Evolutionary conservation across 2,113 vertebrate genomes (phyloP).

Genomic region (Cololabis saira): DNA sequence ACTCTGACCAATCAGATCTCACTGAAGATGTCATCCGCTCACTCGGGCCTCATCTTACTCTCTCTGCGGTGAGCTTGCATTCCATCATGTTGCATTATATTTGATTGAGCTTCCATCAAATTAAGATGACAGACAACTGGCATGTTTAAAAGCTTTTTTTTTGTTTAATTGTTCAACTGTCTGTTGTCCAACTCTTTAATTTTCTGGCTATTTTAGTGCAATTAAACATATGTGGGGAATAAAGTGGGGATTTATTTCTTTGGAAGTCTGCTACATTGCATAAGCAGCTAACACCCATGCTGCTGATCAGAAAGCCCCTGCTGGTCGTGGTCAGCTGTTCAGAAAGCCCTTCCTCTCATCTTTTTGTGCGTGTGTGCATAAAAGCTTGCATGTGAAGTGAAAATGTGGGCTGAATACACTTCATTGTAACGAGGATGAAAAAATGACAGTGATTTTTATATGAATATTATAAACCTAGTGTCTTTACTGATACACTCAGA

Average conservation of each 20-base stretch:
- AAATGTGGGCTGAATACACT: slow-evolving; percentile 27
- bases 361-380: slow-evolving; percentile 25
- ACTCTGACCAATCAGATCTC: slow-evolving; percentile 94
- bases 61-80: slow-evolving; percentile 86
- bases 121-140: neutral
- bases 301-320: slow-evolving; percentile 66
- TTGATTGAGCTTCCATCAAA: neutral
- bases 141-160: no score
- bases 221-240: slow-evolving; percentile 69
- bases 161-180: no score
- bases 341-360: slow-evolving; percentile 48
- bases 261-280: slow-evolving; percentile 65
- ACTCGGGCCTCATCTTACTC: slow-evolving; percentile 87
- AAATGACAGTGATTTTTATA: neutral
- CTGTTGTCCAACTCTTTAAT: neutral
- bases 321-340: slow-evolving; percentile 66
- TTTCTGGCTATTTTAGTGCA: slow-evolving; percentile 52
- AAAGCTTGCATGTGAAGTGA: slow-evolving; percentile 21
- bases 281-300: slow-evolving; percentile 67
- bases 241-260: slow-evolving; percentile 72
- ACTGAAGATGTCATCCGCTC: slow-evolving; percentile 91
- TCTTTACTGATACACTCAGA: neutral
- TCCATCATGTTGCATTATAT: neutral
- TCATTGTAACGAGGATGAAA: neutral
- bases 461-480: neutral